Evolutionary conservation across 2,113 vertebrate species (phyloP).

Genomic region (Corynorhinus townsendii): DNA sequence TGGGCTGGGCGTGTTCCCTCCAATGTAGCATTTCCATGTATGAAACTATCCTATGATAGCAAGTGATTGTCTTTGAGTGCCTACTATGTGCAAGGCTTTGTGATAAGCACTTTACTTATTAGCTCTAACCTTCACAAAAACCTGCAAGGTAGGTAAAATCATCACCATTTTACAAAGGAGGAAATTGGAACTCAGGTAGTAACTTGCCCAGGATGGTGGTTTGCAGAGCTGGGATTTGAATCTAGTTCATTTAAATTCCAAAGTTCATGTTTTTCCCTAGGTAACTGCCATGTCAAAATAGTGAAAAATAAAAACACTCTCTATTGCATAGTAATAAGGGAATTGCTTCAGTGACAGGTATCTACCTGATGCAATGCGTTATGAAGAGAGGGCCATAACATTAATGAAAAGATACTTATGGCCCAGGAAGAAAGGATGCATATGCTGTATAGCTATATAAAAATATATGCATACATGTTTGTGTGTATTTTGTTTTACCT

Average conservation of each 20-base stretch:
- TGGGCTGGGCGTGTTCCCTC: neutral
- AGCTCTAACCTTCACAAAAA: neutral
- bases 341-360: neutral
- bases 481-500: neutral
- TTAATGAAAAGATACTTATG: neutral
- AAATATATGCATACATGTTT: neutral
- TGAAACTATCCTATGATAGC: neutral
- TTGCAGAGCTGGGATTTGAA: neutral
- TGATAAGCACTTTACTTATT: neutral
- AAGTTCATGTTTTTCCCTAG: neutral
- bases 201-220: neutral
- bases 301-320: neutral
- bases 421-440: neutral
- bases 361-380: neutral
- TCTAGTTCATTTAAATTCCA: neutral
- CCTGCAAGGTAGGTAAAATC: neutral
- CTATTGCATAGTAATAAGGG: neutral
- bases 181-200: neutral
- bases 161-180: neutral
- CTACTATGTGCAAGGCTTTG: neutral
- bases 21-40: neutral
- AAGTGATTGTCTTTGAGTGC: neutral
- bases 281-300: neutral
- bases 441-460: too few species aligned
- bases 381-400: accelerated